Conservation (phyloP, 1,140 invertebrate genomes). For the Helicoverpa armigera region DNA sequence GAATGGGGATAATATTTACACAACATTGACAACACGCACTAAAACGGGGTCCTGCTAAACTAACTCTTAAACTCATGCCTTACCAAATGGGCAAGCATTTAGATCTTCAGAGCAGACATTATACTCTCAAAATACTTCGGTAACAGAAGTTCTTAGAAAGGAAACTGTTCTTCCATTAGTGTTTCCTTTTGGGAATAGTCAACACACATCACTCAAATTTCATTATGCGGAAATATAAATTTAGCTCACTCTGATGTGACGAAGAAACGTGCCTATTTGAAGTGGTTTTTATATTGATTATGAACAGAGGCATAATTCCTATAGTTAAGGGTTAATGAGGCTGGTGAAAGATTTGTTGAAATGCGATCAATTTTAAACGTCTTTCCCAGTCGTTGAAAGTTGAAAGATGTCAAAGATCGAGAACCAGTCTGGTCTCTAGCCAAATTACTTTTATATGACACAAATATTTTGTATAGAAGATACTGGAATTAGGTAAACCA, state of each 20-base stretch:
- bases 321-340: conserved; percentile 7
- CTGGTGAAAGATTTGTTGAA: neutral
- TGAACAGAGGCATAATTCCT: neutral
- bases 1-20: too few species aligned
- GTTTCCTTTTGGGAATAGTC: conserved; percentile 56
- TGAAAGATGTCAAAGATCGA: neutral
- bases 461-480: too few species aligned
- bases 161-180: conserved; percentile 59
- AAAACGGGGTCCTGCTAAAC: too few species aligned
- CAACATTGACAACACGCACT: too few species aligned
- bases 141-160: conserved; percentile 54
- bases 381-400: neutral
- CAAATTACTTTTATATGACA: too few species aligned
- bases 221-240: conserved; percentile 53
- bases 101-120: conserved; percentile 13
- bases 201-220: conserved; percentile 56
- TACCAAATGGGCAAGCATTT: neutral
- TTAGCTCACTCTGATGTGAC: conserved; percentile 48
- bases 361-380: conserved; percentile 1
- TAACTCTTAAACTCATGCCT: neutral
- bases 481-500: too few species aligned
- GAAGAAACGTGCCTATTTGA: conserved; percentile 32
- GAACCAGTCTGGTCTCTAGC: too few species aligned
- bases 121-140: conserved; percentile 43
- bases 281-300: conserved; percentile 44